Evolutionary conservation across 2,113 vertebrate species (phyloP).

Genomic region (Choloepus hoffmanni): DNA sequence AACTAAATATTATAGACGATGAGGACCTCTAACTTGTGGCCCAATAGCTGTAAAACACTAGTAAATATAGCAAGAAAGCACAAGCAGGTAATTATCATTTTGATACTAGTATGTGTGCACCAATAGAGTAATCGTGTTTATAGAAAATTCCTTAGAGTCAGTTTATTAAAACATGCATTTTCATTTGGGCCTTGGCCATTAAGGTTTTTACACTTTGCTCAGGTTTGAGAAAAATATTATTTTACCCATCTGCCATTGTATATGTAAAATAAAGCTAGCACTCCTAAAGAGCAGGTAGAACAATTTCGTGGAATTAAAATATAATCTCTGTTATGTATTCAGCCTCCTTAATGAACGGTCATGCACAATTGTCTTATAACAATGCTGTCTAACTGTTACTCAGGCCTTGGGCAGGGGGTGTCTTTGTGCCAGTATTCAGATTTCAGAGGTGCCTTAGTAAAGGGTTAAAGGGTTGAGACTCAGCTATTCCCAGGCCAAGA

Average conservation of each 20-base stretch:
- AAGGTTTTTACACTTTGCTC: neutral
- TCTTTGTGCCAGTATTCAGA: neutral
- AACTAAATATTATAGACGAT: neutral
- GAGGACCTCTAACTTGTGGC: neutral
- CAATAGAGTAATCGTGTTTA: neutral
- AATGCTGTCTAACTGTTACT: neutral
- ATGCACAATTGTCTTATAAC: fast-evolving
- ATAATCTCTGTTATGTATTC: neutral
- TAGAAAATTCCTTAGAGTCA: neutral
- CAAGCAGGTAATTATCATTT: neutral
- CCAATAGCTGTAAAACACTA: neutral
- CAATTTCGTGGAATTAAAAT: neutral
- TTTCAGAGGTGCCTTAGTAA: neutral
- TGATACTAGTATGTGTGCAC: neutral
- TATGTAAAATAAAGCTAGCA: neutral
- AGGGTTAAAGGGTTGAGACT: neutral
- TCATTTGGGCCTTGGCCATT: neutral
- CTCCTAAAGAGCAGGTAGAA: neutral
- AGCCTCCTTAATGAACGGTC: neutral
- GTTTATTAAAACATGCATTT: neutral
- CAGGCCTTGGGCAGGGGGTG: fast-evolving
- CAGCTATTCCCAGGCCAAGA: neutral
- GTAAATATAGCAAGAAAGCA: no score
- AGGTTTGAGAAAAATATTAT: neutral
- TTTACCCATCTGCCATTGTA: neutral